Conservation (phyloP, 2,113 vertebrate species). For the Pandion haliaetus region DNA sequence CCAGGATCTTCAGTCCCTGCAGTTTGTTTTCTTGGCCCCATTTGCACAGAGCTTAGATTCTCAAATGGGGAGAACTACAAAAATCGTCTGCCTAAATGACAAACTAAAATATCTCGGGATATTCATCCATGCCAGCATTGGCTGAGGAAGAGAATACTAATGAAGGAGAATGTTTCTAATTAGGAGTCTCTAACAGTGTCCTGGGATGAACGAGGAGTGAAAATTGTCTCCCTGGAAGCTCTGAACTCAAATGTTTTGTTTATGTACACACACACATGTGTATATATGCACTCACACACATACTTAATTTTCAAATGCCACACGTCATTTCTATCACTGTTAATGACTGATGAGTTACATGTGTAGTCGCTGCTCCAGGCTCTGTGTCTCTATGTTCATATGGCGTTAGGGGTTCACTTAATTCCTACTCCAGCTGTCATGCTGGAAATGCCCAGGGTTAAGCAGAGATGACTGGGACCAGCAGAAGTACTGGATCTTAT, state of each 20-base stretch:
- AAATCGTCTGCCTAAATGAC: background rate
- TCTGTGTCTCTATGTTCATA: background rate
- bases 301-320: constrained; percentile 21
- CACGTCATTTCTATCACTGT: constrained; percentile 17
- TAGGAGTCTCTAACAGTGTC: constrained; percentile 15
- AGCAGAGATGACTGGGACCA: background rate
- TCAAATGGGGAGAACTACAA: background rate
- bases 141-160: background rate
- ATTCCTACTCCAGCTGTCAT: background rate
- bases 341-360: constrained; percentile 42
- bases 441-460: background rate
- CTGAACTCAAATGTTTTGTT: constrained; percentile 38
- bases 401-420: background rate
- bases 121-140: background rate
- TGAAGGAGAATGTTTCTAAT: constrained; percentile 38
- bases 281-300: background rate
- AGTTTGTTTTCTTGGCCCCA: background rate
- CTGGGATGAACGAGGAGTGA: constrained; percentile 15
- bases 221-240: constrained; percentile 31
- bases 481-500: background rate
- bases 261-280: background rate
- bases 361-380: background rate
- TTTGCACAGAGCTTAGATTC: background rate
- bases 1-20: background rate
- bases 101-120: background rate